phyloP scores from a whole-genome alignment of 1,140 invertebrate genomes.

The Drosophila albomicans region DNA sequence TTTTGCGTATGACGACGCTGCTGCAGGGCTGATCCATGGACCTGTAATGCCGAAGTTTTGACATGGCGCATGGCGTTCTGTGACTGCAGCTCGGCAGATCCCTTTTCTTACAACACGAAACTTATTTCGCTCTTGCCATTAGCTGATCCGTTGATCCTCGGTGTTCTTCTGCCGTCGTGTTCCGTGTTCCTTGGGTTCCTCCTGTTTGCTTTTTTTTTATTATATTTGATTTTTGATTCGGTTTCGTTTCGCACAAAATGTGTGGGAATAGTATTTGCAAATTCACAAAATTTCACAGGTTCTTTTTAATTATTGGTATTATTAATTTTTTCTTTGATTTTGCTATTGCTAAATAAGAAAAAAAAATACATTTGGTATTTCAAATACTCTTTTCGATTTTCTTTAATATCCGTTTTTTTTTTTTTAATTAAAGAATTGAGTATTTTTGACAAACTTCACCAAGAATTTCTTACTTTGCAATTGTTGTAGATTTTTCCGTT shows the following conservation, averaged over 20 bases:
- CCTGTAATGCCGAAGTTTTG: constrained; percentile 85
- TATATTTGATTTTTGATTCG: constrained; percentile 6
- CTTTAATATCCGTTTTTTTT: neutral
- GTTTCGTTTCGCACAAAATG: neutral
- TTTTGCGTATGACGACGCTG: constrained; percentile 81
- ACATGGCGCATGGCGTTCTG: constrained; percentile 83
- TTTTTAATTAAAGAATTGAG: neutral
- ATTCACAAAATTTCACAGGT: constrained; percentile 10
- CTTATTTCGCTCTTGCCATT: neutral
- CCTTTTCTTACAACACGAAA: constrained; percentile 10
- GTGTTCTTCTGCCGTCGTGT: constrained; percentile 1
- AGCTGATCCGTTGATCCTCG: neutral
- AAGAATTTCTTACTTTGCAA: constrained; percentile 14
- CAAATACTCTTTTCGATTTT: constrained; percentile 4
- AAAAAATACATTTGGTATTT: neutral
- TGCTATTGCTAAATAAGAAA: neutral
- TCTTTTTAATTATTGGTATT: neutral
- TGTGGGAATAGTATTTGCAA: neutral
- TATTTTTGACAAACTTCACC: constrained; percentile 4
- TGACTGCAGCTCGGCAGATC: constrained; percentile 62
- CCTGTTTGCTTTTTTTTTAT: constrained; percentile 7
- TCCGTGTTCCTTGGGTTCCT: neutral
- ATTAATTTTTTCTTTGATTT: neutral
- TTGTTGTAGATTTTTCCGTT: constrained; percentile 12
- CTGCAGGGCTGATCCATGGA: constrained; percentile 82